These are phyloP conservation scores for Parasteatoda lunata DNA, from an alignment of 2,888 invertebrate genomes.

Conservation along the genomic window DNA sequence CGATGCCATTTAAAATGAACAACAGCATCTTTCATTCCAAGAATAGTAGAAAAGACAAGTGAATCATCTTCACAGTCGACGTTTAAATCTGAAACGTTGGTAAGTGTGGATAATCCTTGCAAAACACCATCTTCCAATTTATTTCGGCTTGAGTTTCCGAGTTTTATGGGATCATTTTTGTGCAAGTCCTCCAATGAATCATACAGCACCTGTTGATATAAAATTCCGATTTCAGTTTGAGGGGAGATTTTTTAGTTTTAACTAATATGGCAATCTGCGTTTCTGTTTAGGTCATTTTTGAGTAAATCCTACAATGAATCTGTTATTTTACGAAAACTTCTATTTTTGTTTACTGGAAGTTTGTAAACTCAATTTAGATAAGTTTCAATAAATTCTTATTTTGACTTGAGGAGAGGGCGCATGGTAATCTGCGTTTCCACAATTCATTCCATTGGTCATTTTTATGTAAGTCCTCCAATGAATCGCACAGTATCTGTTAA, in stretches of 20 bases:
- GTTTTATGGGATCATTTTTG: slow-evolving; percentile 19
- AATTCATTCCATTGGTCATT: too few species aligned
- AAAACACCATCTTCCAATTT: slow-evolving; percentile 34
- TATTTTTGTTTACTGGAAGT: too few species aligned
- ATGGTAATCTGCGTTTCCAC: too few species aligned
- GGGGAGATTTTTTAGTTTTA: not conserved
- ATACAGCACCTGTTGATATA: slow-evolving; percentile 14
- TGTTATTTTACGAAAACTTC: too few species aligned
- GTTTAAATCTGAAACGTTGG: slow-evolving; percentile 6
- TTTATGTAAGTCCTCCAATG: too few species aligned
- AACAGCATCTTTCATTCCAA: slow-evolving; percentile 18
- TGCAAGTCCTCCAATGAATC: slow-evolving; percentile 17
- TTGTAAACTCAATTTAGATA: too few species aligned
- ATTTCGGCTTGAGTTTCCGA: slow-evolving; percentile 4
- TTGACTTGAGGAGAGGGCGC: too few species aligned
- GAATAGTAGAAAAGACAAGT: slow-evolving; percentile 15
- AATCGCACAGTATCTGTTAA: too few species aligned
- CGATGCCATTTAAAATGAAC: slow-evolving; percentile 31
- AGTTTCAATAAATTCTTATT: too few species aligned
- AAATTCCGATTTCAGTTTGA: not conserved
- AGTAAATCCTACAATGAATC: too few species aligned
- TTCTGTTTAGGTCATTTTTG: too few species aligned
- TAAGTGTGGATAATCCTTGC: slow-evolving; percentile 33
- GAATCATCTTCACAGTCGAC: slow-evolving; percentile 29
- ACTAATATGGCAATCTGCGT: too few species aligned